Evolutionary conservation across 2,888 invertebrate species (phyloP), one percentile per base, ranked within the genome.

Genomic region (Campoletis raptor): DNA sequence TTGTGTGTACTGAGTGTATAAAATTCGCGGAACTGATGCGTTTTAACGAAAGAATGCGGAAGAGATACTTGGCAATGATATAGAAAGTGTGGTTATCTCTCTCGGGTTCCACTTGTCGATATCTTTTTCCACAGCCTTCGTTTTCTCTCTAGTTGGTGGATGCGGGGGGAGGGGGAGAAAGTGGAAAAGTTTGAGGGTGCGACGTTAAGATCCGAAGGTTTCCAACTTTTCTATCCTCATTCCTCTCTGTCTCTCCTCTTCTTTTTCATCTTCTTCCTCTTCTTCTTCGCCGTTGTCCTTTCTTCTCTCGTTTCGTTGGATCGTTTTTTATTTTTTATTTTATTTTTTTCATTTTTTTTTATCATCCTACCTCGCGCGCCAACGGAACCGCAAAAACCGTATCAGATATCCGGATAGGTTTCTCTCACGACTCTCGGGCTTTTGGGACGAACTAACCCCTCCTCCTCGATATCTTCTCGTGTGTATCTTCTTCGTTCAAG

Each of bases 331-430:
- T 70, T 82, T 79, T 76, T n/a, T 61, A 48, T 48, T 48, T 52
- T 70, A 24, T 18, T 70, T 74, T 67, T n/a, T 48, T n/a, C n/a
- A n/a, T n/a, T 73, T 74, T 57, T 42, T 30, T 30, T 73, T 69
- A 24, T 45, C 37, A 24, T 73, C 37, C 36, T 10, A 36, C 57
- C 57, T 66, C 54, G 80, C 80, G 85, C 74, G 54, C 79, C 72
- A 69, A 74, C 73, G 73, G 61, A 74, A 84, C 84, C 84, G 74
- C 84, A 83, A 78, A 78, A 77, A 78, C 24, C 85, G 78, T 84
- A 86, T 86, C 83, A 81, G 83, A 84, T 86, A 84, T 81, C 83
- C 81, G 83, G 81, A 81, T 86, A 81, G 78, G 78, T 81, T 81
- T 83, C 81, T 77, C 48, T 64, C 69, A 78, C 48, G 81, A 80